These are phyloP conservation scores for Brachyptera risi DNA, from an alignment of 2,888 invertebrate genomes.

Conservation along the genomic window DNA sequence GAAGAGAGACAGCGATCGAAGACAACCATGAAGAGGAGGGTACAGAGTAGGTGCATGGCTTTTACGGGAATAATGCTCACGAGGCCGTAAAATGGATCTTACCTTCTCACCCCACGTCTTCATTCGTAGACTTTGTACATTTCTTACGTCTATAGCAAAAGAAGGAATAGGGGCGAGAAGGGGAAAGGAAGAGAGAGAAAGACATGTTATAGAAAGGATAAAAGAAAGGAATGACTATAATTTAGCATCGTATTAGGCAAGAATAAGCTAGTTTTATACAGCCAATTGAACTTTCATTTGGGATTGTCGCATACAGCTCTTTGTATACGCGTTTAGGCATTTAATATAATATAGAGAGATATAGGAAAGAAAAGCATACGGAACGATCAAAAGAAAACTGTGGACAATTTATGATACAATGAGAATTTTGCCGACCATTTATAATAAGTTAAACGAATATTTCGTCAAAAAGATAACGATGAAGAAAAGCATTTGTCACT, in stretches of 20 bases:
- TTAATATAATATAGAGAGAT: too few species aligned
- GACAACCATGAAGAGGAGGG: not conserved
- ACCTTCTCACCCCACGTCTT: conserved; percentile 6
- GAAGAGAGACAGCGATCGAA: not conserved
- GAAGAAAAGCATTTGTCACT: not conserved
- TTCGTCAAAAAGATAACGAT: not conserved
- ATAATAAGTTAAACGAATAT: not conserved
- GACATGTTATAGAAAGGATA: not conserved
- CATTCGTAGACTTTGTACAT: not conserved
- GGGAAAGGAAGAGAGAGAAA: too few species aligned
- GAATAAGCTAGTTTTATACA: conserved; percentile 23
- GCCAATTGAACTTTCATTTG: conserved; percentile 29
- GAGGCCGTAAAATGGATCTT: conserved; percentile 5
- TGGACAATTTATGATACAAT: not conserved
- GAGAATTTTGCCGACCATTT: not conserved
- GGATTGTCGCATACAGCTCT: conserved; percentile 18
- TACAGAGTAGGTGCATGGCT: not conserved
- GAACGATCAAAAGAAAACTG: not conserved
- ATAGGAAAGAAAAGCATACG: too few species aligned
- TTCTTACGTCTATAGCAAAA: not conserved
- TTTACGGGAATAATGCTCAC: conserved; percentile 15
- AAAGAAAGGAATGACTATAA: conserved; percentile 23
- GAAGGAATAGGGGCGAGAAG: not conserved
- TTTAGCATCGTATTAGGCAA: conserved; percentile 25
- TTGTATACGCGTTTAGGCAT: too few species aligned